A percentile compares a stretch with the other conserved stretches of the same genome.
Conservation (phyloP, 2,113 vertebrate species). For the Pachycephala philippinensis region DNA sequence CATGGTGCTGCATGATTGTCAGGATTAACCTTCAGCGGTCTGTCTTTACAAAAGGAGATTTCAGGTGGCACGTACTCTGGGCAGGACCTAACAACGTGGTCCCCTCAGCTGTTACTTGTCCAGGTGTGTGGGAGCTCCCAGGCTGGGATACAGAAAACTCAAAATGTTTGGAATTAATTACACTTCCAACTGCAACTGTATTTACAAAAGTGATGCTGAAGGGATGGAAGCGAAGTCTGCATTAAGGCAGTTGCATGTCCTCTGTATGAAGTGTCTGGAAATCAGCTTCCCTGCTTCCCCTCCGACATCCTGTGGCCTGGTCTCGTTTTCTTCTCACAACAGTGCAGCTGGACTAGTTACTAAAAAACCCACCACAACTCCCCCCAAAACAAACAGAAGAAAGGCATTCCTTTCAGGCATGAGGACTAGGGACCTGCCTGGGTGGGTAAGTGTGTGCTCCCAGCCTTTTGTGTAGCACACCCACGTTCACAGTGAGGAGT, state of each 20-base stretch:
- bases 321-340: not conserved
- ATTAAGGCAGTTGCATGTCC: not conserved
- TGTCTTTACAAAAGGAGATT: not conserved
- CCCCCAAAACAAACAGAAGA: not conserved
- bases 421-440: not conserved
- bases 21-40: not conserved
- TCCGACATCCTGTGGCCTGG: accelerated
- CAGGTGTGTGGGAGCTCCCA: not conserved
- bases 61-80: not conserved
- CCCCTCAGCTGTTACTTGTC: not conserved
- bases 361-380: not conserved
- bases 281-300: not conserved
- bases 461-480: not conserved
- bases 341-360: not conserved
- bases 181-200: not conserved
- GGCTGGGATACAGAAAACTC: not conserved
- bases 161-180: not conserved
- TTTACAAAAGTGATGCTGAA: not conserved
- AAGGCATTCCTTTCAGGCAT: not conserved
- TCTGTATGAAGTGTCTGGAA: not conserved
- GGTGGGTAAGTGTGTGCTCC: not conserved
- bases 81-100: not conserved
- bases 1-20: not conserved
- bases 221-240: not conserved
- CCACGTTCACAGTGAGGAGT: not conserved